Percentiles rank a stretch among this genome's conserved stretches.
Conservation (phyloP, 2,888 invertebrate species). For the Mystacides longicornis region DNA sequence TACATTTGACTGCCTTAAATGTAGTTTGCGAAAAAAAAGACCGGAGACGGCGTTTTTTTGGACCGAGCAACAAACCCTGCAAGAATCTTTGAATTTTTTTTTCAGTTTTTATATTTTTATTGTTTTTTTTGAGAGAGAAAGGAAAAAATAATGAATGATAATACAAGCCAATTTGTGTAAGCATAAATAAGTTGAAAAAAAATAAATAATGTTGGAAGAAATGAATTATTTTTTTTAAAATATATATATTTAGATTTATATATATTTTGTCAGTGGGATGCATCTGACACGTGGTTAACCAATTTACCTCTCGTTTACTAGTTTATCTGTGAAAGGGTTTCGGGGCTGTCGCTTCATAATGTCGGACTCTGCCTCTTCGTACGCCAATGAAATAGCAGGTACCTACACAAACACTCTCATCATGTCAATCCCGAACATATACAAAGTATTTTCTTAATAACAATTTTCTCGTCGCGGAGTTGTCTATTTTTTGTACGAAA, state of each 20-base stretch:
- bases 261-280: slow-evolving; percentile 3
- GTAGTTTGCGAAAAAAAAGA: no score
- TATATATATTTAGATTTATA: background rate
- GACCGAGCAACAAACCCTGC: no score
- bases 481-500: no score
- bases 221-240: background rate
- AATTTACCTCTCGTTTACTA: slow-evolving; percentile 95
- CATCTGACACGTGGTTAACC: slow-evolving; percentile 26
- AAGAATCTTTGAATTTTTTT: no score
- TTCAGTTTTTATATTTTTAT: no score
- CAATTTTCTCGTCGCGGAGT: no score
- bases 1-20: no score
- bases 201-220: background rate
- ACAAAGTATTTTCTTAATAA: no score
- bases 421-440: slow-evolving; percentile 8
- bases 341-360: slow-evolving; percentile 91
- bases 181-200: slow-evolving; percentile 6
- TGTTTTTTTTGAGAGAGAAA: no score
- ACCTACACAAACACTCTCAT: slow-evolving; percentile 54
- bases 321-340: slow-evolving; percentile 83
- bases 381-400: slow-evolving; percentile 88
- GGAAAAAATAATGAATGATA: background rate
- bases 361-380: slow-evolving; percentile 86
- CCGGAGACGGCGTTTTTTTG: no score
- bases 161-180: slow-evolving; percentile 17